Percentiles rank a stretch among this genome's conserved stretches.
Evolutionary conservation across 1,140 invertebrate genomes (phyloP).

Genomic region (Drosophila obscura): DNA sequence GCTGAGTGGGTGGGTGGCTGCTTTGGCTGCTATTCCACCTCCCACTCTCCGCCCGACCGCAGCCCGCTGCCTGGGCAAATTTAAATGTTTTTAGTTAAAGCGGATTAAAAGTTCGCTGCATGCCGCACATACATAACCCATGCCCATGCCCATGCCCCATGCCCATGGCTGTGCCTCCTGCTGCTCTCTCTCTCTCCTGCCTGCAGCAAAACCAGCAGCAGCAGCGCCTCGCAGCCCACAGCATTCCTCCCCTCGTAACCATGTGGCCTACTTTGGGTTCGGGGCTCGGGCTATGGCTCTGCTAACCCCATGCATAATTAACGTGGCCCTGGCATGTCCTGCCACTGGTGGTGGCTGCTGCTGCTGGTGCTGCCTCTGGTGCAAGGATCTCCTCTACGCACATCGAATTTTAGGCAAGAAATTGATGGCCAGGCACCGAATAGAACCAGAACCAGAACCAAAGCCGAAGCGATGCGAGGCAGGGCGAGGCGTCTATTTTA

Average conservation of each 20-base stretch:
- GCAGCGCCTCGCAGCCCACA: slow-evolving; percentile 15
- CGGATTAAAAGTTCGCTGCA: slow-evolving; percentile 81
- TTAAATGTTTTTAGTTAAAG: slow-evolving; percentile 82
- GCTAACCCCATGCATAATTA: slow-evolving; percentile 78
- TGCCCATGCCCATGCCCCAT: slow-evolving; percentile 33
- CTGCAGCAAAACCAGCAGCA: neutral
- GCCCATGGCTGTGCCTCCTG: neutral
- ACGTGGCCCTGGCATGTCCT: slow-evolving; percentile 60
- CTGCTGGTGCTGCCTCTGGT: slow-evolving; percentile 24
- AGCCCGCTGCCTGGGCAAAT: slow-evolving; percentile 56
- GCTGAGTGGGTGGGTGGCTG: slow-evolving; percentile 23
- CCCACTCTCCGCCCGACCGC: neutral
- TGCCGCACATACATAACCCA: slow-evolving; percentile 80
- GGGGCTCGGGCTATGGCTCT: slow-evolving; percentile 61
- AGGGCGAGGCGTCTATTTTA: slow-evolving; percentile 61
- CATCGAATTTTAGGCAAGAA: slow-evolving; percentile 61
- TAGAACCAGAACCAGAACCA: slow-evolving; percentile 11
- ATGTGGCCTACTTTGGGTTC: slow-evolving; percentile 73
- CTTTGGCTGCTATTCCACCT: neutral
- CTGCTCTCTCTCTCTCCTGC: no score
- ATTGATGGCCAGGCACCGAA: slow-evolving; percentile 53
- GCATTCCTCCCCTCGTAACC: slow-evolving; percentile 49
- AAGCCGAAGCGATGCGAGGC: neutral
- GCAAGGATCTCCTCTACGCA: slow-evolving; percentile 53
- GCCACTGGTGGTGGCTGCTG: slow-evolving; percentile 35